Conservation (phyloP, 2,797 vertebrate genomes). For the Poeciliopsis infans region DNA sequence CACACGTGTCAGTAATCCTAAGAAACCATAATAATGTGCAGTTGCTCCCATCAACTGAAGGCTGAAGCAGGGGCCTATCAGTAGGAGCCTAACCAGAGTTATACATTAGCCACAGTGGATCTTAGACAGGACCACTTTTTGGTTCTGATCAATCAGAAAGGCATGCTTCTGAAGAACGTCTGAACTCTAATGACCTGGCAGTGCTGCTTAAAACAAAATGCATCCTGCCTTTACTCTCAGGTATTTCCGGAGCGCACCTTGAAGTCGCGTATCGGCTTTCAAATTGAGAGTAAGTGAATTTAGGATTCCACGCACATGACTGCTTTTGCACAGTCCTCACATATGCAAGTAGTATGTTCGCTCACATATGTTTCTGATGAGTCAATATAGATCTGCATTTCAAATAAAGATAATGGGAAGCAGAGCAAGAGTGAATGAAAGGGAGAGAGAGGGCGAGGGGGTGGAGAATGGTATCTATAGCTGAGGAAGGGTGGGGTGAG, state of each 20-base stretch:
- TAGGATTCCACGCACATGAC: constrained; percentile 17
- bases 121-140: constrained; percentile 43
- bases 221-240: constrained; percentile 64
- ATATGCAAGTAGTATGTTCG: constrained; percentile 46
- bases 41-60: constrained; percentile 31
- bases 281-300: constrained; percentile 63
- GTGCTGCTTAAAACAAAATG: constrained; percentile 71
- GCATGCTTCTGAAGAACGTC: constrained; percentile 63
- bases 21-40: constrained; percentile 41
- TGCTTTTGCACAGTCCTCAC: constrained; percentile 20
- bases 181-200: constrained; percentile 70
- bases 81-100: constrained; percentile 42
- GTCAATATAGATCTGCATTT: constrained; percentile 96
- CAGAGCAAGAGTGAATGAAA: constrained; percentile 86
- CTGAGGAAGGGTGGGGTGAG: constrained; percentile 80
- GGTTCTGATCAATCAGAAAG: constrained; percentile 66
- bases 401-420: constrained; percentile 95
- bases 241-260: constrained; percentile 79
- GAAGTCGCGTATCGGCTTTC: constrained; percentile 71
- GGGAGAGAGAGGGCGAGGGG: constrained; percentile 35
- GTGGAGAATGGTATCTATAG: constrained; percentile 79
- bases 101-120: constrained; percentile 44
- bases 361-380: constrained; percentile 96
- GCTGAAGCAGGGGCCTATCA: constrained; percentile 44
- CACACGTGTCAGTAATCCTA: constrained; percentile 27